phyloP scores from a whole-genome alignment of 2,113 vertebrate genomes.

The Rousettus leschenaultii region DNA sequence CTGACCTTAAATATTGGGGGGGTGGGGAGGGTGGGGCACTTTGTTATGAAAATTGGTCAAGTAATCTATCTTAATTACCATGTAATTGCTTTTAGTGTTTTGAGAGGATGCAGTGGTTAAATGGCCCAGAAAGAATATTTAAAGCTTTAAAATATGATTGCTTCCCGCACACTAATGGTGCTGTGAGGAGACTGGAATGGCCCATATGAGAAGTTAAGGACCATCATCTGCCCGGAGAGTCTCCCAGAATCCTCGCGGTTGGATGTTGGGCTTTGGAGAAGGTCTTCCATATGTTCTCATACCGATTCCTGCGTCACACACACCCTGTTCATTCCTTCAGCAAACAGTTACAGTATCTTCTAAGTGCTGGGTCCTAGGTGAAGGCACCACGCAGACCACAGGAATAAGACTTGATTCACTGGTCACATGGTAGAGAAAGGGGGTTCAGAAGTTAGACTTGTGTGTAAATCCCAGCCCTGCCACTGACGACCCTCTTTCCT shows the following conservation, averaged over 20 bases:
- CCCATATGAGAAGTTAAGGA: background rate
- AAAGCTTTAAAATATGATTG: background rate
- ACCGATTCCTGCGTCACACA: background rate
- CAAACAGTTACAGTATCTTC: too few species aligned
- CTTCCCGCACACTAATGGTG: background rate
- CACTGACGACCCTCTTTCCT: background rate
- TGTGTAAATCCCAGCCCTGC: background rate
- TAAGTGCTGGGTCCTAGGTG: background rate
- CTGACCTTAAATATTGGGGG: background rate
- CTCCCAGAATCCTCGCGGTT: background rate
- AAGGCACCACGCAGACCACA: background rate
- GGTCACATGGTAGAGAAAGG: background rate
- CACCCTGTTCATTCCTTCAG: background rate
- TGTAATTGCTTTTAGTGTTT: slow-evolving; percentile 2
- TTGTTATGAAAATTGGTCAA: slow-evolving; percentile 13
- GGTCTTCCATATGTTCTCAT: background rate
- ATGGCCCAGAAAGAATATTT: background rate
- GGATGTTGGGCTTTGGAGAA: background rate
- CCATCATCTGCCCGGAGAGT: background rate
- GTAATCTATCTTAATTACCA: slow-evolving; percentile 39
- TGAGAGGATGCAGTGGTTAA: slow-evolving; percentile 4
- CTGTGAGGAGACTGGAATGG: background rate
- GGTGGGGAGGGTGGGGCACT: background rate
- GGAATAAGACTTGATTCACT: background rate
- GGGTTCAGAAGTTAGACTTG: background rate